A percentile compares a stretch with the other conserved stretches of the same genome.
Conservation (phyloP, 2,888 invertebrate species). For the Silvanus unidentatus region DNA sequence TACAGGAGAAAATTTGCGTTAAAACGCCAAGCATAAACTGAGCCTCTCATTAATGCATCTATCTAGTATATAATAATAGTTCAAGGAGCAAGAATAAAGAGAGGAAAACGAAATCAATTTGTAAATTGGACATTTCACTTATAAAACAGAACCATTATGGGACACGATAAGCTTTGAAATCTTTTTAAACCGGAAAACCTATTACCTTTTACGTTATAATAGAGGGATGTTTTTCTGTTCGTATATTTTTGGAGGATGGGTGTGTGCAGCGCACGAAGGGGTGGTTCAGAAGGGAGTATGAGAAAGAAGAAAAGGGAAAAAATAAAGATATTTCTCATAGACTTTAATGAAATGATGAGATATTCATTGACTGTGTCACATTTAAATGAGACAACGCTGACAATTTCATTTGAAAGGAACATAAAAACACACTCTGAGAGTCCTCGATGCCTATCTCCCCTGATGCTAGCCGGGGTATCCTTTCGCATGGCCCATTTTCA, state of each 20-base stretch:
- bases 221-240: not conserved
- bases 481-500: conserved; percentile 38
- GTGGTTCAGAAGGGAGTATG: no score
- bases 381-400: conserved; percentile 43
- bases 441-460: conserved; percentile 36
- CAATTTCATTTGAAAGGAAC: conserved; percentile 42
- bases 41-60: no score
- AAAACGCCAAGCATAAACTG: no score
- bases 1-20: no score
- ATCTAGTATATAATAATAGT: no score
- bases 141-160: conserved; percentile 1
- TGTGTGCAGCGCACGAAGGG: no score
- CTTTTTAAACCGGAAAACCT: not conserved
- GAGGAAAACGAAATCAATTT: not conserved
- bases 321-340: not conserved
- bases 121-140: conserved; percentile 1
- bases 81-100: no score
- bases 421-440: conserved; percentile 43
- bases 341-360: conserved; percentile 31
- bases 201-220: conserved; percentile 1
- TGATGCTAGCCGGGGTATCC: conserved; percentile 22
- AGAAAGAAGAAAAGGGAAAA: not conserved
- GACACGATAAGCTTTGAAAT: not conserved
- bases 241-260: no score
- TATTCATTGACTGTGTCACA: conserved; percentile 37